A percentile compares a stretch with the other conserved stretches of the same genome.
Conservation (phyloP, 53 echinoderm and acorn worm genomes). For the Antedon mediterranea region DNA sequence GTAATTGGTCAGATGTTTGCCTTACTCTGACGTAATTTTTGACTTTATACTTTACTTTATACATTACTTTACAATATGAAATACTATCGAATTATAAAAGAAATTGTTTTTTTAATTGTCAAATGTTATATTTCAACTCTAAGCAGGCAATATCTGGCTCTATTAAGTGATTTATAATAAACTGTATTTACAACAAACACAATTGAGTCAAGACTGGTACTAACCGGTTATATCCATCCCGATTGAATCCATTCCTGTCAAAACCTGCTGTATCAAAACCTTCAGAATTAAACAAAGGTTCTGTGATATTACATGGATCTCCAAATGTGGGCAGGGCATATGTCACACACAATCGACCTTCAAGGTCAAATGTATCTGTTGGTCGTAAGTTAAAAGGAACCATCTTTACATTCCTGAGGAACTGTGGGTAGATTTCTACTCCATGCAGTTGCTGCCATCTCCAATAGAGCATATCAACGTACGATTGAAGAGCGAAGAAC, state of each 20-base stretch:
- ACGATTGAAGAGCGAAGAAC: constrained; percentile 76
- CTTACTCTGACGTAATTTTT: too few relatives aligned
- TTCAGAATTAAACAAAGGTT: constrained; percentile 32
- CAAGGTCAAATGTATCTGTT: constrained; percentile 42
- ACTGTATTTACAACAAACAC: too few relatives aligned
- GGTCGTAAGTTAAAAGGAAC: constrained; percentile 73
- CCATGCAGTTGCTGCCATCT: constrained; percentile 58
- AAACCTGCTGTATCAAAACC: constrained; percentile 70
- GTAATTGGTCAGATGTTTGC: too few relatives aligned
- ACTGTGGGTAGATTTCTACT: constrained; percentile 35
- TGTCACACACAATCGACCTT: constrained; percentile 66
- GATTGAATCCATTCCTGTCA: constrained; percentile 71
- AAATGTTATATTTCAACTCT: too few relatives aligned
- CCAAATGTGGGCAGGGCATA: constrained; percentile 58
- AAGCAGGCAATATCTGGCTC: too few relatives aligned
- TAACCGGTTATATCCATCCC: constrained; percentile 38
- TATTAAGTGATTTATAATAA: too few relatives aligned
- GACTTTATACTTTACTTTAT: too few relatives aligned
- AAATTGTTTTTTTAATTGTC: too few relatives aligned
- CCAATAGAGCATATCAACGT: constrained; percentile 89
- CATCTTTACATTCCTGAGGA: constrained; percentile 48
- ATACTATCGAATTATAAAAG: too few relatives aligned
- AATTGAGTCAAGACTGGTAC: neutral
- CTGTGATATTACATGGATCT: constrained; percentile 62
- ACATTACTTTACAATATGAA: too few relatives aligned